Base-by-base conservation (phyloP, 2,888 invertebrate genomes). In the Kuschelorhynchus macadamiae region DNA sequence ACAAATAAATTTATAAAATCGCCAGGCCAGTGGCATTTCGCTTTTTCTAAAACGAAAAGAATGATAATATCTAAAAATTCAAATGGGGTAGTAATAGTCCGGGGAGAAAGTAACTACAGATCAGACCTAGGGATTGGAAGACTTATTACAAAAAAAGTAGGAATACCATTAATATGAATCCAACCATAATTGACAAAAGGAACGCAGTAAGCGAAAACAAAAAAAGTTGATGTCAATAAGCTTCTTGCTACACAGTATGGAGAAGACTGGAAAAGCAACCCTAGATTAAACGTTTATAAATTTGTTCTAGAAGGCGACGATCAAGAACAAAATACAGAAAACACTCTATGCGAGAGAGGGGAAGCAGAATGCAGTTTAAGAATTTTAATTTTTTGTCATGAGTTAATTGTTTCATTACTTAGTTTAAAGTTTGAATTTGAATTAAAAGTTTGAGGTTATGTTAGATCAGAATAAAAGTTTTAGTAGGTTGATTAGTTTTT, bases 201-300 rank as follows among this genome's bases (percentile, higher is more conserved):
- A 33, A 32, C 25, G 16, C 50, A 14, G 50, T 50, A 50, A 25
- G 16, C 33, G 50, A 33, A 50, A 50, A 33, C 33, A n/a, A 50
- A 50, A 32, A 32, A 50, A 32, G 33, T 18, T 50, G 33, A 50
- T 50, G 50, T 33, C 18, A 33, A 50, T 12, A 50, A 50, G 16
- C 32, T 50, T 18, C 50, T 33, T 36, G 18, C 14, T 36, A 4
- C 50, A 50, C 50, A 50, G 8, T 53, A 39, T 53, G 39, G 39
- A 18, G 41, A 53, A 41, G 39, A 18, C 12, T 53, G 53, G 53
- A 53, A 53, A 39, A 41, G 41, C 18, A 17, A 53, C 14, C 53
- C 53, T 14, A 39, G 39, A 36, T 53, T 53, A 53, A 53, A 53
- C 12, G 17, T 53, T 25, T 39, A 53, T 53, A 33, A 53, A 53